Base-by-base conservation (phyloP, 1,140 invertebrate species). In the Ooceraea biroi region DNA sequence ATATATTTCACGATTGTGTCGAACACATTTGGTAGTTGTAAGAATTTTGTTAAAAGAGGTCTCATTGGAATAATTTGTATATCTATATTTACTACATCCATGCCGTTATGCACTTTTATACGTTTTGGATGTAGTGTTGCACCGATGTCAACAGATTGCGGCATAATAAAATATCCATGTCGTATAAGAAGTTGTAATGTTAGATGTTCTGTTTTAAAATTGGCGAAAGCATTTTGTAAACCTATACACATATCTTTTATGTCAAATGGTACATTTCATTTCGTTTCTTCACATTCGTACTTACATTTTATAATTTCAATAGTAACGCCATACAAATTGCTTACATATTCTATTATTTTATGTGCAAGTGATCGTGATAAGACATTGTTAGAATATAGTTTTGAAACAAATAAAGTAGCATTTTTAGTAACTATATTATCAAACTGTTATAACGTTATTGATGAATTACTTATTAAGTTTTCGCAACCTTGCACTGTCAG, bases 281-380 rank as follows among this genome's bases (percentile, higher is more conserved):
- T 57, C n/a, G 12, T 71, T 5, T 25, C 1, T 22, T 44, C 19
- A 57, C 14, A 14, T 58, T 72, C 30, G 57, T 72, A 58, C 17
- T 72, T 58, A 44, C 17, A 36, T 25, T 25, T 57, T 7, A 72
- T 72, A 41, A 58, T 72, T 25, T 44, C 30, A 17, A 57, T 58
- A 72, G 12, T 25, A n/a, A n/a, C 57, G 41, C 44, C 57, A 8
- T 57, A 72, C 57, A 72, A 25, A 41, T 72, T 17, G 14, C 12
- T 41, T 12, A 72, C 52, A 25, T 57, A 57, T 41, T 58, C 7
- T 72, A 72, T 72, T 72, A 72, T 72, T 57, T 72, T 19, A 57
- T 72, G 27, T 57, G 69, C 50, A 14, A 57, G 3, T 4, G 8
- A 58, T 58, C 52, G 52, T 57, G 36, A 25, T 57, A 71, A 55